Evolutionary conservation across 1,140 invertebrate genomes (phyloP).

Genomic region (Drosophila littoralis): DNA sequence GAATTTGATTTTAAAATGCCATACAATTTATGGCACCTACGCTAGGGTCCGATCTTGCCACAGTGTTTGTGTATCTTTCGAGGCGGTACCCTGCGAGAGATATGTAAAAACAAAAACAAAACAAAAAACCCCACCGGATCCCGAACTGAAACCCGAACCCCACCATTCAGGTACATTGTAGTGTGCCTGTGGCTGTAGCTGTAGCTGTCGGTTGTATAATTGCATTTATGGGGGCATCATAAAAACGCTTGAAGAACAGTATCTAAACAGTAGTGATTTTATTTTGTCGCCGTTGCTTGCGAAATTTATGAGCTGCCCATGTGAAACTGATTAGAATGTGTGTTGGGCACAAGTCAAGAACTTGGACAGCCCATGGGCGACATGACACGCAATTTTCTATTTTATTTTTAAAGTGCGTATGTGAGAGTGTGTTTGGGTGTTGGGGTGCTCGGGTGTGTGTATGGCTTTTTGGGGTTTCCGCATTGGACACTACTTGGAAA

Average conservation of each 20-base stretch:
- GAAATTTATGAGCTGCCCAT: constrained; percentile 78
- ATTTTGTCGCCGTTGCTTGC: constrained; percentile 56
- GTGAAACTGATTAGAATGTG: constrained; percentile 74
- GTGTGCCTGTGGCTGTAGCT: constrained; percentile 48
- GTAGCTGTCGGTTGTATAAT: constrained; percentile 65
- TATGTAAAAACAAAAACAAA: not conserved
- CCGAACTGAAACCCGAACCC: not conserved
- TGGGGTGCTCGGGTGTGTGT: not conserved
- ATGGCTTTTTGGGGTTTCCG: constrained; percentile 18
- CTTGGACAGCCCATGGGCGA: constrained; percentile 35
- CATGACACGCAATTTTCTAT: constrained; percentile 56
- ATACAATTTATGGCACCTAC: constrained; percentile 68
- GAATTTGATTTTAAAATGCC: constrained; percentile 78
- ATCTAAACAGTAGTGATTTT: constrained; percentile 82
- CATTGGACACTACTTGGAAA: constrained; percentile 39
- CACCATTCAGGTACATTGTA: not conserved
- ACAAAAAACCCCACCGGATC: not conserved
- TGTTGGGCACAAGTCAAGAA: constrained; percentile 30
- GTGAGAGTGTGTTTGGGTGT: not conserved
- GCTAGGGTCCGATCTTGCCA: constrained; percentile 48
- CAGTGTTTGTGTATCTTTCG: constrained; percentile 48
- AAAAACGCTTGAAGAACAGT: constrained; percentile 74
- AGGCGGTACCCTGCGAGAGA: not conserved
- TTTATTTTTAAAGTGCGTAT: constrained; percentile 39
- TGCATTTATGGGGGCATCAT: constrained; percentile 76